Evolutionary conservation across 1,140 invertebrate species (phyloP).

Genomic region (Dolichoris vasculosae): DNA sequence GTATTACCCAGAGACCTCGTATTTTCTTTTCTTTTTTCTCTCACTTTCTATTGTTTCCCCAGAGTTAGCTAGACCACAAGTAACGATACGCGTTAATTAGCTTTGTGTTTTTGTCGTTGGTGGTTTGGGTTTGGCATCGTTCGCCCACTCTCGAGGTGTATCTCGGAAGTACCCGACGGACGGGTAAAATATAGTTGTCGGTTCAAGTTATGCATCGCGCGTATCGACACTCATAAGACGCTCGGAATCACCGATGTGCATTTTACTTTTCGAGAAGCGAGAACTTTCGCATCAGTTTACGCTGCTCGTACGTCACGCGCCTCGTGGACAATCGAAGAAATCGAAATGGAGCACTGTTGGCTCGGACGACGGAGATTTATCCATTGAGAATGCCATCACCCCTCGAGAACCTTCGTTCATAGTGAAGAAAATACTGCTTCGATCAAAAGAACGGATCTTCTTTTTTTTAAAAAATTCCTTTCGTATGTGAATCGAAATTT

Average conservation of each 20-base stretch:
- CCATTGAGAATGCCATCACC: neutral
- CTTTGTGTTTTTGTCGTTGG: constrained; percentile 28
- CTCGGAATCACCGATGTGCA: neutral
- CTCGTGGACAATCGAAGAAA: too few species aligned
- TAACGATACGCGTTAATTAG: constrained; percentile 46
- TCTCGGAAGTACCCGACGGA: neutral
- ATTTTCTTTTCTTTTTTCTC: neutral
- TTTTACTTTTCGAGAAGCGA: too few species aligned
- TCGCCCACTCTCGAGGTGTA: neutral
- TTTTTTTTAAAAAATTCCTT: too few species aligned
- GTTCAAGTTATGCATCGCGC: neutral
- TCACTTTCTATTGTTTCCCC: neutral
- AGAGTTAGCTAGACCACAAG: constrained; percentile 1
- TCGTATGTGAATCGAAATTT: too few species aligned
- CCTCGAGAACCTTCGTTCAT: neutral
- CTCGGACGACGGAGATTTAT: neutral
- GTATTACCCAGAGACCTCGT: neutral
- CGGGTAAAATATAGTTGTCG: neutral
- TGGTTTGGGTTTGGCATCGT: neutral
- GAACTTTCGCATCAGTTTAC: neutral
- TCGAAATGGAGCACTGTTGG: too few species aligned
- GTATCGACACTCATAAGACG: neutral
- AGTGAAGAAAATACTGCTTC: neutral
- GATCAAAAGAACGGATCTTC: neutral
- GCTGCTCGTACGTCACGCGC: neutral